Percentiles rank a stretch among this genome's conserved stretches.
phyloP scores from a whole-genome alignment of 1,140 invertebrate genomes.

The Eupeodes corollae region DNA sequence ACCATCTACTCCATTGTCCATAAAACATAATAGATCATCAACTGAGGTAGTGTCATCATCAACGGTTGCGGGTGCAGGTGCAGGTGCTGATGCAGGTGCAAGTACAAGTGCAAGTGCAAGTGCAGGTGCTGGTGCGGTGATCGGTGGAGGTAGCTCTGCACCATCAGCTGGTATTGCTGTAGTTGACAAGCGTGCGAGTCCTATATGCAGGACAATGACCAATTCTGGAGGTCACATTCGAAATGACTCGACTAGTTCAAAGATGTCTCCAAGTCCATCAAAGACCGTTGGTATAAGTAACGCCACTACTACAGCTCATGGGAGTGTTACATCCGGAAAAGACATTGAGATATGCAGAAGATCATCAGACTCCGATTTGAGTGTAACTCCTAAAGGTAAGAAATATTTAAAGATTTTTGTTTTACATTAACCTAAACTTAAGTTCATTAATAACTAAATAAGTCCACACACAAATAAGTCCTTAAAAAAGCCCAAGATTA shows the following conservation, averaged over 20 bases:
- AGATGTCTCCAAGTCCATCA: conserved; percentile 28
- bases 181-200: not conserved
- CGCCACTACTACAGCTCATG: not conserved
- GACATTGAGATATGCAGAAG: conserved; percentile 51
- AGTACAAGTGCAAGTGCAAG: conserved; percentile 10
- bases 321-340: conserved; percentile 8
- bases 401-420: conserved; percentile 4
- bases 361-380: conserved; percentile 87
- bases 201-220: too few relatives aligned
- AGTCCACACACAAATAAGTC: too few relatives aligned
- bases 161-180: not conserved
- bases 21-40: conserved; percentile 12
- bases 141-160: not conserved
- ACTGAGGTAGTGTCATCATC: conserved; percentile 20
- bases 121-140: not conserved
- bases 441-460: too few relatives aligned
- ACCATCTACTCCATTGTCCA: conserved; percentile 15
- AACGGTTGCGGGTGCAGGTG: conserved; percentile 15
- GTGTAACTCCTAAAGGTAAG: conserved; percentile 83
- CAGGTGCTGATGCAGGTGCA: not conserved
- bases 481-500: too few relatives aligned
- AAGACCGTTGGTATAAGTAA: conserved; percentile 9
- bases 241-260: conserved; percentile 3
- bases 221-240: not conserved
- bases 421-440: too few relatives aligned